phyloP scores from a whole-genome alignment of 2,797 vertebrate genomes.

The Ptychadena robeensis region DNA sequence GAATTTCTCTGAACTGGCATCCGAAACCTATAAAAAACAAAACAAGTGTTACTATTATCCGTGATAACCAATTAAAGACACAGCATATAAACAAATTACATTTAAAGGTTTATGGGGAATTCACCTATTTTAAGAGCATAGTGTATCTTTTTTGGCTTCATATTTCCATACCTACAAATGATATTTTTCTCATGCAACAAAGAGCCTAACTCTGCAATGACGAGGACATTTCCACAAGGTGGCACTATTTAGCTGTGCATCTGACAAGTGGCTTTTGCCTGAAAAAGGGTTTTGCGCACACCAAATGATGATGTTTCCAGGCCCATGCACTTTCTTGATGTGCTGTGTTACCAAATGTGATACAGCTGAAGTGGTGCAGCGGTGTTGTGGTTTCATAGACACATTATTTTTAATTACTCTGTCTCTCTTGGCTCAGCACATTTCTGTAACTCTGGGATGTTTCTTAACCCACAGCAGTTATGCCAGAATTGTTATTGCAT shows the following conservation, averaged over 20 bases:
- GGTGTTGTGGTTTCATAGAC: conserved; percentile 58
- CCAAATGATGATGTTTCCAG: conserved; percentile 57
- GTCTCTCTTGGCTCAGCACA: conserved; percentile 55
- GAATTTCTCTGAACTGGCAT: conserved; percentile 94
- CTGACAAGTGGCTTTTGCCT: conserved; percentile 5
- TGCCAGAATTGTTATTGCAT: conserved; percentile 14
- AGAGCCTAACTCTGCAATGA: conserved; percentile 11
- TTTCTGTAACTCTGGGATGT: conserved; percentile 42
- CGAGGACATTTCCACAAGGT: conserved; percentile 42
- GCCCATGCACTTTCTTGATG: conserved; percentile 54
- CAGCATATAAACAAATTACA: not conserved
- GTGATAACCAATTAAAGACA: not conserved
- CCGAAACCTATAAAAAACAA: conserved; percentile 84
- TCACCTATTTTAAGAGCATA: not conserved
- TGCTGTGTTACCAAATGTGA: conserved; percentile 54
- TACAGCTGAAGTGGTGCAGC: conserved; percentile 54
- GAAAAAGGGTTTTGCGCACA: conserved; percentile 22
- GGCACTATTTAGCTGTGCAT: conserved; percentile 52
- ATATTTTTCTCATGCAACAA: not conserved
- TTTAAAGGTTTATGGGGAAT: not conserved
- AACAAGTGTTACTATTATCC: not conserved
- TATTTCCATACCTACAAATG: not conserved
- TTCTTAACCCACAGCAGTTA: conserved; percentile 29
- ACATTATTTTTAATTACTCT: conserved; percentile 59
- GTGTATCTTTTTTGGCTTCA: not conserved